A percentile compares a stretch with the other conserved stretches of the same genome.
Conservation (phyloP, 2,113 vertebrate species). For the Onychostruthus taczanowskii region DNA sequence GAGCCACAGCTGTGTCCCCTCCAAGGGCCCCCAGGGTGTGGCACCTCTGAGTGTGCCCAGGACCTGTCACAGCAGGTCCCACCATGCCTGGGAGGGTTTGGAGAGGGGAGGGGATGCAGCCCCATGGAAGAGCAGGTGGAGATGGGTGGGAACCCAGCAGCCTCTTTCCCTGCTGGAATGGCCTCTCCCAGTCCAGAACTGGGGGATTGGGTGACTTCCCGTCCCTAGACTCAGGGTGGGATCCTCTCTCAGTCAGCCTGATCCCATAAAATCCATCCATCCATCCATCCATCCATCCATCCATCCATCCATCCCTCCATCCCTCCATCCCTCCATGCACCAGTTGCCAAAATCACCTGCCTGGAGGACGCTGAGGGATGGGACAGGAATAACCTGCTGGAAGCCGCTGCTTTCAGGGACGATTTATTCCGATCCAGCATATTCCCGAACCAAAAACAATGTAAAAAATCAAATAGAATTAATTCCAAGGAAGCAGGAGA, state of each 20-base stretch:
- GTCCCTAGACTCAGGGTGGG: accelerated
- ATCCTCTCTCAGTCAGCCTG: neutral
- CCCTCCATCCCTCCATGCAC: neutral
- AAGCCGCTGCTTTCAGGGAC: neutral
- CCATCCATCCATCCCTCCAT: neutral
- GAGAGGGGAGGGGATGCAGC: neutral
- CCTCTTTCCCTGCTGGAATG: neutral
- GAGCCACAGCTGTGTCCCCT: neutral
- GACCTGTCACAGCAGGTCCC: neutral
- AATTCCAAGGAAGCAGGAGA: neutral
- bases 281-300: no score
- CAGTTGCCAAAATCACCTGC: neutral
- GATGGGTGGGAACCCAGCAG: neutral
- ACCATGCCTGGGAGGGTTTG: accelerated
- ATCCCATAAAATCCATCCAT: no score
- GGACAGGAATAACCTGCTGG: neutral
- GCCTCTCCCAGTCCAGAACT: neutral
- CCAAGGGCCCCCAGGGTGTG: neutral
- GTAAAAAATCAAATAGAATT: accelerated
- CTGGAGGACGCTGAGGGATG: neutral
- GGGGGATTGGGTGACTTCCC: neutral
- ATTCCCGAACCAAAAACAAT: neutral
- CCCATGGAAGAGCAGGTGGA: accelerated
- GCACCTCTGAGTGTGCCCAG: neutral
- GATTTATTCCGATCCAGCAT: neutral